These are phyloP conservation scores for Mesoligia furuncula DNA, from an alignment of 2,888 invertebrate genomes.

Conservation along the genomic window DNA sequence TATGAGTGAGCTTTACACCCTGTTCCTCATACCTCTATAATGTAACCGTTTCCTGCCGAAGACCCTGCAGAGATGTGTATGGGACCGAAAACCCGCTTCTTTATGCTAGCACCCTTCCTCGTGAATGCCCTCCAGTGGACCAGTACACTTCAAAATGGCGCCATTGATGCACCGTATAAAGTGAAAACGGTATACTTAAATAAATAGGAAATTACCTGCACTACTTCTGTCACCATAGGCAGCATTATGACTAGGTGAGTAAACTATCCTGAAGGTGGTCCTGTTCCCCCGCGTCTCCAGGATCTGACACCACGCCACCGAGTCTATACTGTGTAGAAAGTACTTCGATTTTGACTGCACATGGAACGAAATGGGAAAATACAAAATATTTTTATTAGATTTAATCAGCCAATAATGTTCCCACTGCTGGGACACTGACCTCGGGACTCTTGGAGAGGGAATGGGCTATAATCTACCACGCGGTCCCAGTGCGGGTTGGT, in stretches of 20 bases:
- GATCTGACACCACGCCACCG: constrained; percentile 96
- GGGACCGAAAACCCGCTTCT: too few species aligned
- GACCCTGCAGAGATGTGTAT: too few species aligned
- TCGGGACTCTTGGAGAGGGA: too few species aligned
- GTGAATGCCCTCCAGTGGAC: background rate
- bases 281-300: constrained; percentile 94
- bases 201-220: constrained; percentile 72
- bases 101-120: background rate
- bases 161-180: background rate
- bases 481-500: background rate
- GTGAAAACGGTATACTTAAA: background rate
- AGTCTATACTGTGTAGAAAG: constrained; percentile 96
- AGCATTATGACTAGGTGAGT: constrained; percentile 85
- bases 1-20: too few species aligned
- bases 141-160: background rate
- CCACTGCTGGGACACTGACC: too few species aligned
- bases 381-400: background rate
- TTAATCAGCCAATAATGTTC: too few species aligned
- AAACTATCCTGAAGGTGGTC: constrained; percentile 94
- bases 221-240: constrained; percentile 76
- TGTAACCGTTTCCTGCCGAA: too few species aligned
- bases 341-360: constrained; percentile 93
- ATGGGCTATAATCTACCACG: too few species aligned
- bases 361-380: constrained; percentile 35
- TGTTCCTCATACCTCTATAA: too few species aligned